Conservation (phyloP, 2,113 vertebrate species). For the Arvicanthis niloticus region DNA sequence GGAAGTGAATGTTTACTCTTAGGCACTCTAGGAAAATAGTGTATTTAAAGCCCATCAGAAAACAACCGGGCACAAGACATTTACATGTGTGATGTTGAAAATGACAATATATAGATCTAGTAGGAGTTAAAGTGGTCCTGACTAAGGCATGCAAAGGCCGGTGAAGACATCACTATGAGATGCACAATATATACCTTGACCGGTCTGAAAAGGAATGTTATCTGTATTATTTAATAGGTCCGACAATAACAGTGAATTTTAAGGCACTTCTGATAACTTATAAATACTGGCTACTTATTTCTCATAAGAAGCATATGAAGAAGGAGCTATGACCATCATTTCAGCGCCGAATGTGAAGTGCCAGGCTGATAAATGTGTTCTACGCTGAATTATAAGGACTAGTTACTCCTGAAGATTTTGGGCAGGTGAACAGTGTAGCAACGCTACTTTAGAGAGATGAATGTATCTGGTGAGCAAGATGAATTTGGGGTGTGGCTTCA, state of each 20-base stretch:
- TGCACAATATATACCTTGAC: not conserved
- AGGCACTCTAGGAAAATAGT: not conserved
- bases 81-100: constrained; percentile 14
- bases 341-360: not conserved
- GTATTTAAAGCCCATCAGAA: not conserved
- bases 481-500: not conserved
- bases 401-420: not conserved
- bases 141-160: not conserved
- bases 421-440: not conserved
- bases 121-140: not conserved
- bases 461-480: not conserved
- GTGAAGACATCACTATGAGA: not conserved
- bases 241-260: not conserved
- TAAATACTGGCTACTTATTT: not conserved
- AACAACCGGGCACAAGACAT: not conserved
- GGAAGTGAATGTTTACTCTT: not conserved
- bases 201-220: not conserved
- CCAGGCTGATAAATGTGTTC: not conserved
- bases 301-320: not conserved
- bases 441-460: not conserved
- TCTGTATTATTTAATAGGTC: not conserved
- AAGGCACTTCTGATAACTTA: not conserved
- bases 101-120: not conserved
- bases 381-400: not conserved
- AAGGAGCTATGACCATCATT: not conserved